Evolutionary conservation across 2,113 vertebrate genomes (phyloP), one percentile per base, ranked within the genome.

Genomic region (Neotragus moschatus): DNA sequence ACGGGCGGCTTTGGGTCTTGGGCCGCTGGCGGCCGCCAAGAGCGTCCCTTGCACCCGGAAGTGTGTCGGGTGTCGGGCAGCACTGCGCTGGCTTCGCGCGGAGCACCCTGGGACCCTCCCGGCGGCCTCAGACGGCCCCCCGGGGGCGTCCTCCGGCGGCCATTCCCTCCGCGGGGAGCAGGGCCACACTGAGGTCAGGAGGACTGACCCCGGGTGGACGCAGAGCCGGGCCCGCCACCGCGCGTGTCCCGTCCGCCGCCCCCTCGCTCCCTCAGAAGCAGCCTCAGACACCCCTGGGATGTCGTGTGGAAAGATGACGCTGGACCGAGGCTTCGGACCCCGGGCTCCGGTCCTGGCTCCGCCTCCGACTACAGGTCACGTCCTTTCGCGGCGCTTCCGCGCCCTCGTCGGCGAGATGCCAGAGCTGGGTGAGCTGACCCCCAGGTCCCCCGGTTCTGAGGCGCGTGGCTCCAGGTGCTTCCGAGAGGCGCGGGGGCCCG

Each of bases 401-500:
- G 21, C 5, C 66, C 30, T 80, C 58, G 47, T 43, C 11, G 11
- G 0, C 1, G 6, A 56, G 45, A 43, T 53, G 51, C 43, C 11
- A 12, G 36, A 21, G 23, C 25, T 15, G 60, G 61, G 33, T 19
- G 17, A 61, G 28, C 25, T 3, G 53, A 66, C 33, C 56, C 56
- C 33, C 3, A n/a, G 33, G 56, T 19, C 1, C 8, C 7, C 49
- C 21, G 10, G 26, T 30, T 73, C 73, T 23, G 23, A 25, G 58
- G 19, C 1, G 0, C 5, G 13, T 10, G 45, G 2, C 21, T 47
- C 33, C 4, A n/a, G 33, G 33, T 7, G 49, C 49, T 90, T 39
- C 33, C 13, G 17, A 33, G 39, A 49, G 26, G 45, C 6, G 0
- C 1, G 0, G 3, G 51, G 11, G 26, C 21, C 56, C 0, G 13